Evolutionary conservation across 2,888 invertebrate species (phyloP).

Genomic region (Zhuqinia jingwanae): DNA sequence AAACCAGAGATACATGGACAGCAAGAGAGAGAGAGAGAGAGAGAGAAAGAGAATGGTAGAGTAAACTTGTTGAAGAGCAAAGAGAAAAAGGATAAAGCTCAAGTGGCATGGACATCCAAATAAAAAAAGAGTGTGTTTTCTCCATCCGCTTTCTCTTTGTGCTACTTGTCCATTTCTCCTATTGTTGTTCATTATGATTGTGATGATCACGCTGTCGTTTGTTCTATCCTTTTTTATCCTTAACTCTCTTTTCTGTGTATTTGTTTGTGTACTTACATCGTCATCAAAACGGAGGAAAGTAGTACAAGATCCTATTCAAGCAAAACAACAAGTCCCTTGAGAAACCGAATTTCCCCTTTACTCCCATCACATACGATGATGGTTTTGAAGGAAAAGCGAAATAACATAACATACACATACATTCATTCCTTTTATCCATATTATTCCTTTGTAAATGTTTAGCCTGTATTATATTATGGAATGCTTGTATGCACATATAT

Average conservation of each 20-base stretch:
- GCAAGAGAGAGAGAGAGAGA: no score
- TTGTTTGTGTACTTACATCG: not conserved
- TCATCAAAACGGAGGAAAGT: conserved; percentile 30
- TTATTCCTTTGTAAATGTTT: no score
- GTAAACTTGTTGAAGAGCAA: conserved; percentile 40
- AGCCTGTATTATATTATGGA: not conserved
- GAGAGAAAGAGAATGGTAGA: no score
- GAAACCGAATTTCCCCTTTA: conserved; percentile 15
- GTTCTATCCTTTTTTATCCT: not conserved
- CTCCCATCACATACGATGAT: conserved; percentile 40
- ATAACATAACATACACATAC: not conserved
- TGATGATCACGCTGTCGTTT: conserved; percentile 14
- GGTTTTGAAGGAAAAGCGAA: not conserved
- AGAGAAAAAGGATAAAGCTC: not conserved
- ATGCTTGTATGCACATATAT: no score
- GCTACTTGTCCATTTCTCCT: not conserved
- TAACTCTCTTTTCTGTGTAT: conserved; percentile 16
- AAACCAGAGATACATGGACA: no score
- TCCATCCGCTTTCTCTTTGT: no score
- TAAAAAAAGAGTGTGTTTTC: not conserved
- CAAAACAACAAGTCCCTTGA: conserved; percentile 66
- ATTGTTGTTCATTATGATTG: conserved; percentile 26
- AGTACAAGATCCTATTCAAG: conserved; percentile 42
- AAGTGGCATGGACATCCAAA: conserved; percentile 21
- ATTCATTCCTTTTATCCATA: no score